A percentile compares a stretch with the other conserved stretches of the same genome.
Evolutionary conservation across 2,888 invertebrate species (phyloP).

Genomic region (Phorcus lineatus): DNA sequence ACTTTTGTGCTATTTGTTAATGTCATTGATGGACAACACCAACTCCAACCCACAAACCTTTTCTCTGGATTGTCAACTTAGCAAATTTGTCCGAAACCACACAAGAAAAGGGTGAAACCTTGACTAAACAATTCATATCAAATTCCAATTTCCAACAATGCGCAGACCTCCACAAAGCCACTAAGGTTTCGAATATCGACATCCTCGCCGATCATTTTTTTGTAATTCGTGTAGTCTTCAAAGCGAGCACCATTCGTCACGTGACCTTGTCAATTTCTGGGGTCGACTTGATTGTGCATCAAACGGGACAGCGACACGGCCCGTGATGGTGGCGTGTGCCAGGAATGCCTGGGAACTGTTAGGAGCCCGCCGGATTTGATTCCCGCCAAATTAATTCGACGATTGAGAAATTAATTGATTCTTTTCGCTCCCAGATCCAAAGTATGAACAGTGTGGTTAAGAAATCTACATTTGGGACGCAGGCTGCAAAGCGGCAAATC

Average conservation of each 20-base stretch:
- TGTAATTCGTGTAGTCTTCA: neutral
- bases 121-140: too few relatives aligned
- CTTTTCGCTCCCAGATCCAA: conserved; percentile 18
- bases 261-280: conserved; percentile 1
- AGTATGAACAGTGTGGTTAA: neutral
- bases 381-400: conserved; percentile 25
- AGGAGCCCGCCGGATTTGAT: conserved; percentile 12
- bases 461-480: conserved; percentile 24
- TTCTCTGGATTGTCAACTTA: too few relatives aligned
- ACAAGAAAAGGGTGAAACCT: too few relatives aligned
- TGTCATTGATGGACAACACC: too few relatives aligned
- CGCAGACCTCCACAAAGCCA: too few relatives aligned
- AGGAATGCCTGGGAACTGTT: conserved; percentile 1
- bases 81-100: too few relatives aligned
- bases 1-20: too few relatives aligned
- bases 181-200: too few relatives aligned
- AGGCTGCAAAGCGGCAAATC: conserved; percentile 2
- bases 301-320: neutral
- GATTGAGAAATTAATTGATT: conserved; percentile 27
- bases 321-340: neutral
- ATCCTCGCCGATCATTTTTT: too few relatives aligned
- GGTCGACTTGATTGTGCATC: neutral
- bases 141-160: too few relatives aligned
- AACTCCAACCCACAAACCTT: too few relatives aligned
- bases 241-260: neutral